Base-by-base conservation (phyloP, 2,888 invertebrate genomes). In the Tiliacea aurago region DNA sequence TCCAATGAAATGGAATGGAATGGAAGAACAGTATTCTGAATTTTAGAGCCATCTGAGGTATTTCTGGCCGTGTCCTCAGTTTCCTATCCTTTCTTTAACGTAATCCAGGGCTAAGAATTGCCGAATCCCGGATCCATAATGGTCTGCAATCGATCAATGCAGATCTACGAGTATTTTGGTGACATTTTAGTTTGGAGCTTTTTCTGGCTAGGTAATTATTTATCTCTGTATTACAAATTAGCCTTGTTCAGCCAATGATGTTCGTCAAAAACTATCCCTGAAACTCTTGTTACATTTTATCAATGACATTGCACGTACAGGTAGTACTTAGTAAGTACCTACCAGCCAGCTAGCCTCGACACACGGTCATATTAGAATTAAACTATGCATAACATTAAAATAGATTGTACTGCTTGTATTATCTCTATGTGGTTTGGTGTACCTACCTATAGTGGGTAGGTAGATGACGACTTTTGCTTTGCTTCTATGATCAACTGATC, bases 351-450 rank as follows among this genome's bases (percentile, higher is more conserved):
- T 69, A 72, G 61, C 81, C 74, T 76, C 83, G 80, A 51, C 71
- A 61, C 70, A 70, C 18, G 83, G 76, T 70, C 83, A 66, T 62
- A 72, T 65, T 65, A 67, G 62, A 83, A 83, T 74, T 37, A 70
- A 70, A 72, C 23, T 80, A 23, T 71, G 80, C 71, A 76, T 70
- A 70, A 51, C 47, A 83, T 73, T 69, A 76, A 53, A 53, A 72
- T 76, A 67, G 47, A 74, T 74, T 76, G 67, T 82, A 66, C 23
- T 45, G 67, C 23, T 15, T 51, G 11, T 33, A n/a, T n/a, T 68
- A 20, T 33, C 10, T 9, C 2, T 18, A 51, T 62, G 47, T 68
- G 10, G 11, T 37, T 47, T 20, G 11, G 43, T 65, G 15, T 49
- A 37, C 28, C n/a, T 53, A 23, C 28, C 20, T 47, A 45, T 15